Base-by-base conservation (phyloP, 2,797 vertebrate genomes). In the Thamnophis elegans region DNA sequence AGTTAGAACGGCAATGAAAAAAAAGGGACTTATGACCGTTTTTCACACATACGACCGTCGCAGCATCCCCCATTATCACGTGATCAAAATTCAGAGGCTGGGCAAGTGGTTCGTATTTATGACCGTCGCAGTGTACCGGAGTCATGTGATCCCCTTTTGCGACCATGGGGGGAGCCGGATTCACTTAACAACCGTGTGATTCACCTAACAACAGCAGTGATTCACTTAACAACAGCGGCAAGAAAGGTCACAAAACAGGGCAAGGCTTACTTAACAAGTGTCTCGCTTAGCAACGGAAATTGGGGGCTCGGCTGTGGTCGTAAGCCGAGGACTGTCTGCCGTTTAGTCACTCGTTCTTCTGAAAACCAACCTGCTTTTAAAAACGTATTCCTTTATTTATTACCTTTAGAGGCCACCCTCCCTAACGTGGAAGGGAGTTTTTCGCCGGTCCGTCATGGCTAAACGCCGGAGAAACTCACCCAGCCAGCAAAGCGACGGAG, bases 401-500 rank as follows among this genome's bases (percentile, higher is more conserved):
- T 68, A 18, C 16, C 68, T 32, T 16, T 18, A 68, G 7, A 68
- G 14, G n/a, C 65, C 14, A 0, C 14, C n/a, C 14, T 53, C 73
- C 53, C 88, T 59, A n/a, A 36, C 1, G n/a, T 18, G 5, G 5
- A 36, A 18, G 6, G 2, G n/a, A 73, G n/a, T 8, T 16, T 47
- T 47, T 25, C 4, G 1, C 25, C 82, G 20, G 22, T 11, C 36
- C 22, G 20, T 11, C 47, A 47, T 36, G 54, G 47, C 93, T 85
- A 6, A 90, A 86, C 58, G 4, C 32, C 7, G 65, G 91, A 36
- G 32, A 87, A 88, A 28, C 97, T 97, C 98, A 99, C 99, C 98
- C 97, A 95, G 96, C 94, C 91, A 97, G 96, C 95, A 98, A 96
- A 60, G 98, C 96, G 58, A 98, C 97, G 51, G 97, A 98, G 92